Evolutionary conservation across 2,797 vertebrate genomes (phyloP).

Genomic region (Melanotaenia parkinsoni): DNA sequence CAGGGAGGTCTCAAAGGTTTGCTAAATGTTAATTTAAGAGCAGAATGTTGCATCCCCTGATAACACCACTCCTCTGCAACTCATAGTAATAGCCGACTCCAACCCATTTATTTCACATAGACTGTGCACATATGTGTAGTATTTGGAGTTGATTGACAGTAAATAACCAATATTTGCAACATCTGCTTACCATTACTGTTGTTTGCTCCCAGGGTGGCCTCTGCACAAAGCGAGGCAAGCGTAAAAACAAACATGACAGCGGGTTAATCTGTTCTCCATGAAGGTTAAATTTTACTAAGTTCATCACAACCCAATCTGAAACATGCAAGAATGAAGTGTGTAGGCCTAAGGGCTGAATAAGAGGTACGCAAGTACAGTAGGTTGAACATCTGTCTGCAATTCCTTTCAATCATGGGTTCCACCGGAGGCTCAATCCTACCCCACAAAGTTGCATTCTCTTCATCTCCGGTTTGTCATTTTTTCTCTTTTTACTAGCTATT

Average conservation of each 20-base stretch:
- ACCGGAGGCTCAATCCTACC: neutral
- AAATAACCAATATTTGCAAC: conserved; percentile 50
- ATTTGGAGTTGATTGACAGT: conserved; percentile 20
- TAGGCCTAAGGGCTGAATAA: conserved; percentile 32
- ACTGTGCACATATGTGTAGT: conserved; percentile 29
- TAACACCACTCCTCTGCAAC: neutral
- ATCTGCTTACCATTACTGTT: conserved; percentile 28
- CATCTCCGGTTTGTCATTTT: neutral
- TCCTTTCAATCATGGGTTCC: neutral
- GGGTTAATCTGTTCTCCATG: conserved; percentile 51
- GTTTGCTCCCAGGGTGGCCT: conserved; percentile 37
- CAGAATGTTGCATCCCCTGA: neutral
- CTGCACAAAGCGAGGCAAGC: conserved; percentile 11
- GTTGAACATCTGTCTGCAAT: conserved; percentile 12
- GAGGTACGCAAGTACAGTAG: conserved; percentile 8
- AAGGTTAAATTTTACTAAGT: conserved; percentile 45
- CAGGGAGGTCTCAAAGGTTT: conserved; percentile 12
- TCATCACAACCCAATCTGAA: conserved; percentile 10
- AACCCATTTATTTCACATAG: neutral
- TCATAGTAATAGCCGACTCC: neutral
- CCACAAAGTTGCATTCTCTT: neutral
- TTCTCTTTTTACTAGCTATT: neutral
- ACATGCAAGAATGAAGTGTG: conserved; percentile 1
- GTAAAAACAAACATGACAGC: conserved; percentile 62
- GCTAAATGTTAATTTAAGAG: conserved; percentile 16